A percentile compares a stretch with the other conserved stretches of the same genome.
These are phyloP conservation scores for Xylota sylvarum DNA, from an alignment of 2,888 invertebrate genomes.

Conservation along the genomic window DNA sequence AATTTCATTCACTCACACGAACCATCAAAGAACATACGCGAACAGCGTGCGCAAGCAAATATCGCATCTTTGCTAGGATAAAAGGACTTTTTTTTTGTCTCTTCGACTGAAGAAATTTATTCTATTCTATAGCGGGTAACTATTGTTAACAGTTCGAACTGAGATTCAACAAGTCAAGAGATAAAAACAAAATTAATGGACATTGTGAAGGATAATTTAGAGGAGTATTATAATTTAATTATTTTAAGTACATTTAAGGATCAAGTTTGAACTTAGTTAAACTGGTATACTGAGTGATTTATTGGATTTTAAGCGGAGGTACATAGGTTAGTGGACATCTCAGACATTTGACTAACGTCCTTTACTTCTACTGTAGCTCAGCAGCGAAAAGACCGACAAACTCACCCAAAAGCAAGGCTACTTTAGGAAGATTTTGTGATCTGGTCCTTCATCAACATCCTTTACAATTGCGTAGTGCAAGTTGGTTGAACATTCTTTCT, in stretches of 20 bases:
- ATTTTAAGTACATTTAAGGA: neutral
- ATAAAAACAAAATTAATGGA: conserved; percentile 13
- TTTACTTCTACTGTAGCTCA: too few relatives aligned
- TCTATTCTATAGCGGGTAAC: conserved; percentile 26
- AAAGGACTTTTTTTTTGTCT: neutral
- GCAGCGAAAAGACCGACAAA: too few relatives aligned
- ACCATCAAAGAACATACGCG: conserved; percentile 48
- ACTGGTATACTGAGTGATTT: too few relatives aligned
- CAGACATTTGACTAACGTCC: too few relatives aligned
- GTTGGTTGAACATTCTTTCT: too few relatives aligned
- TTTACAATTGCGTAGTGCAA: too few relatives aligned
- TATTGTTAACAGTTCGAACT: conserved; percentile 30
- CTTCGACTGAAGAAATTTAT: conserved; percentile 28
- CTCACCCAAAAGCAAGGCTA: too few relatives aligned
- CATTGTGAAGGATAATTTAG: neutral
- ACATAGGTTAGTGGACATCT: too few relatives aligned
- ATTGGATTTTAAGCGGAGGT: too few relatives aligned
- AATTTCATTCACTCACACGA: conserved; percentile 69
- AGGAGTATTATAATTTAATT: conserved; percentile 4
- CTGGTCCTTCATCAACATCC: too few relatives aligned
- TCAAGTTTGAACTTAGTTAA: too few relatives aligned
- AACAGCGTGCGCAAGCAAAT: conserved; percentile 20
- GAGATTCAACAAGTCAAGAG: neutral
- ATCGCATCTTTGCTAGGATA: conserved; percentile 36
- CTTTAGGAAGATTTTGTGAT: too few relatives aligned